Evolutionary conservation across 2,797 vertebrate species (phyloP).

Genomic region (Adrianichthys oophorus): DNA sequence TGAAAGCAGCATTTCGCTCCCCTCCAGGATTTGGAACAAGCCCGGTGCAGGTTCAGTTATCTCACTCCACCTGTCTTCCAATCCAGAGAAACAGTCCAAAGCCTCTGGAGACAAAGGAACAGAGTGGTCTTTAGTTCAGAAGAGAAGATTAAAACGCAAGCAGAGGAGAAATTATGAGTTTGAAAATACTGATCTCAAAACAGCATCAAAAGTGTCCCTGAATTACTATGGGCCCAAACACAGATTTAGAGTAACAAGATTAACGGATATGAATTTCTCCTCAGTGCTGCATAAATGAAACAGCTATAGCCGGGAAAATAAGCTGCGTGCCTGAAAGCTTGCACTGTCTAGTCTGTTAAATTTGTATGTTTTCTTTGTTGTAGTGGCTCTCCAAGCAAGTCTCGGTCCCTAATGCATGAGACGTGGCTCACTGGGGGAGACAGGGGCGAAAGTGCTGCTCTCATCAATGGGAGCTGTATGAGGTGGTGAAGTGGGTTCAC

Average conservation of each 20-base stretch:
- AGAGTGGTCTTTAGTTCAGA: conserved; percentile 13
- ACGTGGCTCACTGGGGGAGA: conserved; percentile 53
- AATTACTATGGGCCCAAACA: too few relatives aligned
- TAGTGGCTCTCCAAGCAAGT: conserved; percentile 34
- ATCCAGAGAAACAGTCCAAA: conserved; percentile 19
- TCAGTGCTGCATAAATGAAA: conserved; percentile 3
- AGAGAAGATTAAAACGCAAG: conserved; percentile 18
- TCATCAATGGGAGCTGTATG: conserved; percentile 68
- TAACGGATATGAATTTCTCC: too few relatives aligned
- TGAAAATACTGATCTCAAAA: conserved; percentile 5
- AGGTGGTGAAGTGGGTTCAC: conserved; percentile 63
- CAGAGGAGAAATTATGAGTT: not conserved
- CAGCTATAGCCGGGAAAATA: conserved; percentile 11
- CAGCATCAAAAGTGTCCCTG: too few relatives aligned
- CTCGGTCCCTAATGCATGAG: conserved; percentile 54
- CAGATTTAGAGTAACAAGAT: too few relatives aligned
- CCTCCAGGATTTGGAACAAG: conserved; percentile 32
- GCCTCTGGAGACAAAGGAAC: conserved; percentile 21
- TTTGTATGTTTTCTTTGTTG: conserved; percentile 35
- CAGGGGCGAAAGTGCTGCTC: conserved; percentile 62
- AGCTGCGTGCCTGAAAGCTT: conserved; percentile 18
- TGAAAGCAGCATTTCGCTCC: conserved; percentile 47
- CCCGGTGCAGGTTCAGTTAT: conserved; percentile 23
- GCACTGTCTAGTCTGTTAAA: conserved; percentile 27
- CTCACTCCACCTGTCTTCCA: conserved; percentile 26